Evolutionary conservation across 2,113 vertebrate species (phyloP).

Genomic region (Eubucco bourcierii): DNA sequence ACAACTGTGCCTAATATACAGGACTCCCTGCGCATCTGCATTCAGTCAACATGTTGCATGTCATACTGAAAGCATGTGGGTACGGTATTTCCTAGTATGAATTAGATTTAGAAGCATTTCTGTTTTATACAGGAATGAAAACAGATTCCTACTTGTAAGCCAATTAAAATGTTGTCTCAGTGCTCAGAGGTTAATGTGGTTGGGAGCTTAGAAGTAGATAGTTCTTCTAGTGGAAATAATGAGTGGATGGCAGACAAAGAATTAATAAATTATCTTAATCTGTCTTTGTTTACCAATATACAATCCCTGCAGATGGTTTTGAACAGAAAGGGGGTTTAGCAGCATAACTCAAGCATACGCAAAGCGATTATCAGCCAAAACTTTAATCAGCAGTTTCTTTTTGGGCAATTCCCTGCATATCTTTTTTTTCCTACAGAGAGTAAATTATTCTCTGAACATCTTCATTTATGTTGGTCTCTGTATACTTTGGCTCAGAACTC

Average conservation of each 20-base stretch:
- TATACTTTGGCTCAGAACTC: neutral
- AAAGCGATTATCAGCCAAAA: conserved; percentile 42
- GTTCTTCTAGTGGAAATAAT: conserved; percentile 47
- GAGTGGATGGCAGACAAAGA: conserved; percentile 47
- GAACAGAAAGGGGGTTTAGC: conserved; percentile 39
- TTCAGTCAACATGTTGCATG: neutral
- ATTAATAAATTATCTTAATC: conserved; percentile 65
- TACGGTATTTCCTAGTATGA: neutral
- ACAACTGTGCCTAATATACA: conserved; percentile 10
- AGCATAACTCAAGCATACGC: conserved; percentile 35
- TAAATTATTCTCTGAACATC: neutral
- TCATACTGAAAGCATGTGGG: conserved; percentile 2
- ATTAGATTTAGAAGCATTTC: conserved; percentile 22
- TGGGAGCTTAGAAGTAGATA: conserved; percentile 43
- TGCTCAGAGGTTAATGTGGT: conserved; percentile 41
- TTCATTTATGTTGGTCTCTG: neutral
- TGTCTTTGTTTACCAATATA: conserved; percentile 61
- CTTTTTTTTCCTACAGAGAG: conserved; percentile 1
- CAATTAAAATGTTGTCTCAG: conserved; percentile 59
- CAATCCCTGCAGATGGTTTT: conserved; percentile 44
- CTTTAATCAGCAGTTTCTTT: conserved; percentile 29
- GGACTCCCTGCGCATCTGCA: neutral
- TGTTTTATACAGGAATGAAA: conserved; percentile 19
- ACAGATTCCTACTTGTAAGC: conserved; percentile 13
- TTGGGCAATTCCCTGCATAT: conserved; percentile 25